Conservation (phyloP, 2,888 invertebrate species). For the Disparrhopalites patrizii region DNA sequence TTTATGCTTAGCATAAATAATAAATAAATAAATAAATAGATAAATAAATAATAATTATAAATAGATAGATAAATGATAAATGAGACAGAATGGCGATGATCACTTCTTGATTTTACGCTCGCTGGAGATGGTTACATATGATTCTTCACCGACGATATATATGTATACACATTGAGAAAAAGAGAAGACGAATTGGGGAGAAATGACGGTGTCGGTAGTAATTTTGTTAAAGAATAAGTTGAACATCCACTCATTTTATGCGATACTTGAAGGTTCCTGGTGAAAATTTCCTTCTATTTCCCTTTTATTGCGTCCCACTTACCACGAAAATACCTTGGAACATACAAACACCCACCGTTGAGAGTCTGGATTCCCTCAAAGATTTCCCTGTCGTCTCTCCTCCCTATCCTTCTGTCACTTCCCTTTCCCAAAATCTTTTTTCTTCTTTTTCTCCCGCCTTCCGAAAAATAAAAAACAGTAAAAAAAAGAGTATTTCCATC, state of each 20-base stretch:
- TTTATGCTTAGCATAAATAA: too few species aligned
- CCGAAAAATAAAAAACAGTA: too few species aligned
- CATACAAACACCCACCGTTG: not conserved
- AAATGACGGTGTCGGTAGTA: not conserved
- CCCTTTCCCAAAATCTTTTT: not conserved
- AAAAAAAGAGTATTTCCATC: not conserved
- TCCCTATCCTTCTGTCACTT: not conserved
- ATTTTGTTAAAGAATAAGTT: conserved; percentile 9
- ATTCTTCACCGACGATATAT: too few species aligned
- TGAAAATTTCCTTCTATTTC: conserved; percentile 5
- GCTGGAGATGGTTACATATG: too few species aligned
- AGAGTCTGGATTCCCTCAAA: not conserved
- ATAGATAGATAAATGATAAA: too few species aligned
- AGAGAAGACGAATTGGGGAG: too few species aligned
- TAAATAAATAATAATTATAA: too few species aligned
- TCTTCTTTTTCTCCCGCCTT: too few species aligned
- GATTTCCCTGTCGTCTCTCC: not conserved
- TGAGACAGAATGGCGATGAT: too few species aligned
- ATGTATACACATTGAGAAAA: too few species aligned
- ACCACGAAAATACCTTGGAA: not conserved
- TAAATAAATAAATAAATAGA: too few species aligned
- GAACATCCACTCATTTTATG: conserved; percentile 7
- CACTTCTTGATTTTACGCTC: too few species aligned
- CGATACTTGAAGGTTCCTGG: not conserved
- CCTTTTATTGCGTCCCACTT: conserved; percentile 12